phyloP scores from a whole-genome alignment of 2,113 vertebrate species.

The Odocoileus virginianus region DNA sequence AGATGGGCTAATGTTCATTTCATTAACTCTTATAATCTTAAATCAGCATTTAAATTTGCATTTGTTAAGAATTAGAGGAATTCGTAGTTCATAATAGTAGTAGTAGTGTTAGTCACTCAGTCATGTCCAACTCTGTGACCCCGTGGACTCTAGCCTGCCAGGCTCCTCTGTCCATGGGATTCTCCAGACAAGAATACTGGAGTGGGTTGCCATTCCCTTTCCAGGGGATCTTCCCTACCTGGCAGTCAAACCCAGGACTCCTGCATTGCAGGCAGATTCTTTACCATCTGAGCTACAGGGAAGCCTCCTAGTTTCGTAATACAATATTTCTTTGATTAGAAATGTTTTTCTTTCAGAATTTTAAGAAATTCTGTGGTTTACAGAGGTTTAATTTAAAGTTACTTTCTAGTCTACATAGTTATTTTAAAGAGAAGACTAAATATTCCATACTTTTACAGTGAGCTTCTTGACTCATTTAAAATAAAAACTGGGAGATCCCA shows the following conservation, averaged over 20 bases:
- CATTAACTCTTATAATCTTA: background rate
- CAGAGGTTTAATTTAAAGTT: background rate
- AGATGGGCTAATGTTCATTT: background rate
- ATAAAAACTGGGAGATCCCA: background rate
- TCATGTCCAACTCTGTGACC: background rate
- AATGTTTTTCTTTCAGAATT: background rate
- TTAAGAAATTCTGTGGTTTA: background rate
- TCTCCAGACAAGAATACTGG: background rate
- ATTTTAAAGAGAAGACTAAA: background rate
- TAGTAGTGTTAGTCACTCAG: background rate
- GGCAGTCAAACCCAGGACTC: background rate
- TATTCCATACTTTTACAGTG: background rate
- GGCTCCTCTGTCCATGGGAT: background rate
- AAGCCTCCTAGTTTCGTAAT: background rate
- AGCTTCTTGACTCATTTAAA: background rate
- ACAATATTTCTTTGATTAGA: background rate
- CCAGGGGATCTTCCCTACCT: background rate
- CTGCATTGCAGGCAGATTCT: background rate
- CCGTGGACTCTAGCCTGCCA: background rate
- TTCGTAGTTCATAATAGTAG: background rate
- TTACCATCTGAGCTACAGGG: background rate
- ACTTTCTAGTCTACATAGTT: background rate
- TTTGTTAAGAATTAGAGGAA: constrained; percentile 17
- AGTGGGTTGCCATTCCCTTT: background rate
- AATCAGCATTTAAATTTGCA: background rate